Evolutionary conservation across 2,888 invertebrate species (phyloP).

Genomic region (Orchestes rusci): DNA sequence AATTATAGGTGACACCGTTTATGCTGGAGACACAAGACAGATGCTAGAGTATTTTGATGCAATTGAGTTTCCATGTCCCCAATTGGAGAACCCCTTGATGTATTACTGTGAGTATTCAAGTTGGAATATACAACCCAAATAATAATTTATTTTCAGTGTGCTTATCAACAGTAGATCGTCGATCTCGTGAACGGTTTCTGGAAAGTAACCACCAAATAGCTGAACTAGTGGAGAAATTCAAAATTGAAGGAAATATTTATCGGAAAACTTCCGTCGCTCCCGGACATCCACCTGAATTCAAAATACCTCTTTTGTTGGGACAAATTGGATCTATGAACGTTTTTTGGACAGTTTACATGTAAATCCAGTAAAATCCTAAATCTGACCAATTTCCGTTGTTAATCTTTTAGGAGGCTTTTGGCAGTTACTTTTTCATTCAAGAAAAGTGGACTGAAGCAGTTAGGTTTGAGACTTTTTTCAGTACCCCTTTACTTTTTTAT

Average conservation of each 20-base stretch:
- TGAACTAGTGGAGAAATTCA: slow-evolving; percentile 85
- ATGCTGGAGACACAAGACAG: slow-evolving; percentile 83
- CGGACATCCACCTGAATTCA: slow-evolving; percentile 44
- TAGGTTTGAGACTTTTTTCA: slow-evolving; percentile 66
- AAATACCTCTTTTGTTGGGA: slow-evolving; percentile 61
- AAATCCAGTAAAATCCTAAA: slow-evolving; percentile 29
- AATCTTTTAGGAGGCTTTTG: slow-evolving; percentile 59
- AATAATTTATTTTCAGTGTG: slow-evolving; percentile 51
- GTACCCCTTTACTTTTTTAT: slow-evolving; percentile 71
- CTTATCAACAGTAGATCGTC: slow-evolving; percentile 66
- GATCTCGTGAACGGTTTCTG: slow-evolving; percentile 83
- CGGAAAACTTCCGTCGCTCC: slow-evolving; percentile 56
- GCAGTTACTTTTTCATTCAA: slow-evolving; percentile 74
- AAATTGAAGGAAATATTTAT: slow-evolving; percentile 72
- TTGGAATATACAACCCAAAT: background rate
- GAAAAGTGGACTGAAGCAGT: slow-evolving; percentile 64
- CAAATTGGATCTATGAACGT: slow-evolving; percentile 62
- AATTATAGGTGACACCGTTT: slow-evolving; percentile 71
- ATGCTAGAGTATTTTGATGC: slow-evolving; percentile 92
- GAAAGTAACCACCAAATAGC: slow-evolving; percentile 93
- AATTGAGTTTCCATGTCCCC: slow-evolving; percentile 95
- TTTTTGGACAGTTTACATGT: slow-evolving; percentile 63
- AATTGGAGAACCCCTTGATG: slow-evolving; percentile 95
- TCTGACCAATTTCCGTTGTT: slow-evolving; percentile 6
- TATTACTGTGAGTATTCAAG: slow-evolving; percentile 73